Evolutionary conservation across 2,888 invertebrate species (phyloP), one percentile per base, ranked within the genome.

Genomic region (Hypselothyrea guttata): DNA sequence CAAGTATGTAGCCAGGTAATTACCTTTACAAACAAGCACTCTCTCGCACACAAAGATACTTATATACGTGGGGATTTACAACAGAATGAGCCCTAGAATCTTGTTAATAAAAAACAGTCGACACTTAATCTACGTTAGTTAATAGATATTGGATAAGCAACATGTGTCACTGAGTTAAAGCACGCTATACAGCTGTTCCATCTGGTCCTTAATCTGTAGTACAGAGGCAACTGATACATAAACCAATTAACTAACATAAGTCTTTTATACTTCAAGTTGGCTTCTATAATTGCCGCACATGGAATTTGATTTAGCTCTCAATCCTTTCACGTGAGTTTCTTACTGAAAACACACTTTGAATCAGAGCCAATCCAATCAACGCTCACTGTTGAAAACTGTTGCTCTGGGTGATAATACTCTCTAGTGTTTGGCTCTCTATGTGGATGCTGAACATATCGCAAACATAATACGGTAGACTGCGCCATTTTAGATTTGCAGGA

Each of bases 401-500:
- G 58, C 75, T 61, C 58, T 42, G 67, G 60, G 64, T 58, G 57
- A 62, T 65, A 53, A 74, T 57, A 30, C 38, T 27, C 30, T 1
- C 1, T 15, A 34, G 48, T 45, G 47, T 47, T 22, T 47, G 72
- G 55, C 57, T 64, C 37, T 42, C 16, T 54, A 44, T 64, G 58
- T 58, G 44, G 46, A 48, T 22, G 22, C 44, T 46, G 45, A 41
- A 57, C 54, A 55, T 64, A 44, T 13, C 8, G 37, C 15, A 57
- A 56, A 65, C 53, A 52, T 42, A 52, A 61, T 53, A 56, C 41
- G 40, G 44, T 59, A 33, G 45, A 11, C 40, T 37, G 49, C 42
- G 54, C 58, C 64, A 75, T 71, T 78, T 78, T 52, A 52, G 52
- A 67, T 71, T 71, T 65, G 62, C 64, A 60, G 76, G 60, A 71